Conservation (phyloP, 1,140 invertebrate species). For the Eurosta solidaginis region DNA sequence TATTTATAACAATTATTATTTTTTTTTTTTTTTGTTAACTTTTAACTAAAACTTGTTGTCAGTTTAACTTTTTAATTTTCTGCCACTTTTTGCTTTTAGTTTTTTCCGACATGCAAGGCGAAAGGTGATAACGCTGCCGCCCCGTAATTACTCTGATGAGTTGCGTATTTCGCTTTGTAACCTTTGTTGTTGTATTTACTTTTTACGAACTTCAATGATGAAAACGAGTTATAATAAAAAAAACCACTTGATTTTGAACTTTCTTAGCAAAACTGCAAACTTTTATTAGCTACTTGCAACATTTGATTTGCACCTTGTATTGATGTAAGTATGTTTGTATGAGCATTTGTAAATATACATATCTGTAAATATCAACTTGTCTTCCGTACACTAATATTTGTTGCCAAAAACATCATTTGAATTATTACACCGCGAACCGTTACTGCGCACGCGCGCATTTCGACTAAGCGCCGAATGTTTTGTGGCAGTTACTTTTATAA, state of each 20-base stretch:
- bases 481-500: slow-evolving; percentile 34
- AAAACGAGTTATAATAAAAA: background rate
- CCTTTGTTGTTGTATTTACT: background rate
- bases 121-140: background rate
- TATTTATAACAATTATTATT: too few species aligned
- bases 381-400: background rate
- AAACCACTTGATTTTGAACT: background rate
- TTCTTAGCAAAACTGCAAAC: background rate
- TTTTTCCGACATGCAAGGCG: background rate
- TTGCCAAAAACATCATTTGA: background rate
- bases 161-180: background rate
- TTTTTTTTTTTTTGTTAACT: background rate
- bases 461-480: slow-evolving; percentile 11
- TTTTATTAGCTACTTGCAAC: background rate
- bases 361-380: too few species aligned
- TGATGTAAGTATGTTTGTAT: background rate
- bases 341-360: background rate
- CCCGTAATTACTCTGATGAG: background rate
- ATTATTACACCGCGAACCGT: background rate
- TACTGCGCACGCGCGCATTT: slow-evolving; percentile 30
- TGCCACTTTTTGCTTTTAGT: too few species aligned
- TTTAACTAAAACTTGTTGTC: too few species aligned
- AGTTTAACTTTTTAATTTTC: too few species aligned
- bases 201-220: slow-evolving; percentile 3
- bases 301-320: background rate